Base-by-base conservation (phyloP, 2,888 invertebrate species). In the Caenorhabditis auriculariae region DNA sequence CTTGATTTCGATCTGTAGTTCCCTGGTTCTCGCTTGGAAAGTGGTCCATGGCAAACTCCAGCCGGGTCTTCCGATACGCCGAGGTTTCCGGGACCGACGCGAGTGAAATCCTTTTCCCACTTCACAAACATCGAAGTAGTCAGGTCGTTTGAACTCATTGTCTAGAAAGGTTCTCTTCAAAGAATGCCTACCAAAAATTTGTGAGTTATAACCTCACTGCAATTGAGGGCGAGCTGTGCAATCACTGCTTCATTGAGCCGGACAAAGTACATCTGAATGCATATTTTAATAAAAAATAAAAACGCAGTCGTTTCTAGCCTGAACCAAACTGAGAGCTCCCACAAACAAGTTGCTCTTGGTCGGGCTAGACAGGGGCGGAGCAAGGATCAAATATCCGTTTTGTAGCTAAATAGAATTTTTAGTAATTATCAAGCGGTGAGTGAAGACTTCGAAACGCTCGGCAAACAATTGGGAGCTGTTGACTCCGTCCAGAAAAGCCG, bases 261-360 rank as follows among this genome's bases (percentile, higher is more conserved):
- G 3, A 46, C 38, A 4, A 37, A 28, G 28, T 53, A 61, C 21
- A 58, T 19, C 32, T 56, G 41, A 21, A 47, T 37, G 15, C 21
- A 44, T 7, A 44, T 19, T 5, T 19, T n/a, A 27, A 28, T 44
- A 27, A 28, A 44, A 27, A n/a, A 5, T 6, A 27, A 27, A 27
- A 4, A 26, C 3, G 21, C 23, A 53, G 26, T 38, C 49, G 54
- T 6, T 52, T 53, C 44, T n/a, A n/a, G n/a, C n/a, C n/a, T n/a
- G n/a, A n/a, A n/a, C n/a, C n/a, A n/a, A n/a, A 61, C 56, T 28
- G 60, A 61, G n/a, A 61, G 55, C 60, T 48, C 60, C 60, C 32
- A 38, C 35, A 9, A 60, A 60, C 15, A 50, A 29, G 6, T 23
- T 19, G 15, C 21, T 15, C 19, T 23, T 29, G 23, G 47, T 12